Evolutionary conservation across 2,797 vertebrate genomes (phyloP).

Genomic region (Anisognathus igniventris): DNA sequence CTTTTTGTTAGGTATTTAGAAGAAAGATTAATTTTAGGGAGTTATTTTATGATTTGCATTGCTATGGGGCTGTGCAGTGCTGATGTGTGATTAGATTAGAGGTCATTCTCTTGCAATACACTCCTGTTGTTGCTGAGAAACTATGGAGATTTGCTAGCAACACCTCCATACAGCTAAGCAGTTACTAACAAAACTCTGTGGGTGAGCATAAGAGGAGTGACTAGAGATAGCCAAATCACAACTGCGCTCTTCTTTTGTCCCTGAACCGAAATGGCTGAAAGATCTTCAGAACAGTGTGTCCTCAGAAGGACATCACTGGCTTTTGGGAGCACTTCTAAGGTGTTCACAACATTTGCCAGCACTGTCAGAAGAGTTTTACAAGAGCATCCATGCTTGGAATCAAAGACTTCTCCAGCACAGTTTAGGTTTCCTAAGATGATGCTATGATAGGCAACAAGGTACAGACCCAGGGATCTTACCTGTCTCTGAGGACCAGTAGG

Average conservation of each 20-base stretch:
- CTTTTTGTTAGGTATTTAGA: neutral
- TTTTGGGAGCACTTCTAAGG: neutral
- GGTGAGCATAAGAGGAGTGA: neutral
- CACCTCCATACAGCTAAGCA: neutral
- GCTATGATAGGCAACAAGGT: constrained; percentile 4
- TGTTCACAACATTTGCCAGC: neutral
- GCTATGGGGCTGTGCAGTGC: neutral
- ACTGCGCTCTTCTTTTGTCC: neutral
- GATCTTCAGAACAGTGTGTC: neutral
- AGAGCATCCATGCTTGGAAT: neutral
- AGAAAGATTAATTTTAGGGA: neutral
- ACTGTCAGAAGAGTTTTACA: neutral
- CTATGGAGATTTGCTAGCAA: neutral
- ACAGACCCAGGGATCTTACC: constrained; percentile 81
- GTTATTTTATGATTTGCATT: neutral
- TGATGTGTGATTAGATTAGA: neutral
- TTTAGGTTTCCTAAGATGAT: neutral
- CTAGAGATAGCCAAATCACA: neutral
- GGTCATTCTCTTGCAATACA: neutral
- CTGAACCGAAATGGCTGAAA: neutral
- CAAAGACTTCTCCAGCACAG: neutral
- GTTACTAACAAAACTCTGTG: neutral
- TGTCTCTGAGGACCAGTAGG: constrained; percentile 90
- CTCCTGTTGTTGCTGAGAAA: neutral
- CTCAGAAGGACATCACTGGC: neutral